These are phyloP conservation scores for Agrypnia vestita DNA, from an alignment of 1,140 invertebrate genomes.

Conservation along the genomic window DNA sequence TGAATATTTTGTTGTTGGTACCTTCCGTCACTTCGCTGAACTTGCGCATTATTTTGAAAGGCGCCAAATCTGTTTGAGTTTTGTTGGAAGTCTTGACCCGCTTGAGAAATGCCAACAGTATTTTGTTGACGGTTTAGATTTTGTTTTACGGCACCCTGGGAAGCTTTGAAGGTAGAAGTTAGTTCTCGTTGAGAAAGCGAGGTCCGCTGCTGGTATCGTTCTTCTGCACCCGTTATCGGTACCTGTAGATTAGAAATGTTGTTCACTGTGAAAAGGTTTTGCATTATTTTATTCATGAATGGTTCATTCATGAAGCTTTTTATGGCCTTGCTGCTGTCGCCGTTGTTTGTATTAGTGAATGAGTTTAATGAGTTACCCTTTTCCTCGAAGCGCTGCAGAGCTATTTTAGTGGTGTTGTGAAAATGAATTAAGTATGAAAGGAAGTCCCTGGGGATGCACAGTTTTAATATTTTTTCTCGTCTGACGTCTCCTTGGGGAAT, in stretches of 20 bases:
- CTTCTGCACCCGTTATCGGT: constrained; percentile 42
- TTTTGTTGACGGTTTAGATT: not conserved
- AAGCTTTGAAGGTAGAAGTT: not conserved
- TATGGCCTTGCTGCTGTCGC: not conserved
- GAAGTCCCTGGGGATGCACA: constrained; percentile 56
- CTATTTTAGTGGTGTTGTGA: constrained; percentile 53
- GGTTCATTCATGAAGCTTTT: constrained; percentile 36
- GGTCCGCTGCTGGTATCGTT: constrained; percentile 38
- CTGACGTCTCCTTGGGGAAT: constrained; percentile 52
- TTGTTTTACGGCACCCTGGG: constrained; percentile 3
- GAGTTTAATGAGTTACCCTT: constrained; percentile 28
- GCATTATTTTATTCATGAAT: constrained; percentile 52
- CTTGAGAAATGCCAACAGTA: not conserved
- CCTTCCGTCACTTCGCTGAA: not conserved
- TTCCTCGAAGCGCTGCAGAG: not conserved
- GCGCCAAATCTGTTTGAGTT: not conserved
- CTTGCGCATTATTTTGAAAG: not conserved
- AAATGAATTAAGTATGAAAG: constrained; percentile 52
- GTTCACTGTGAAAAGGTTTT: constrained; percentile 54
- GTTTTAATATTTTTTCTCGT: constrained; percentile 53
- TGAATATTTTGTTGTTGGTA: constrained; percentile 5
- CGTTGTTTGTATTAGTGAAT: not conserved
- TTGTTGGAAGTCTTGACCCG: not conserved
- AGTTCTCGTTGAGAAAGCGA: constrained; percentile 36
- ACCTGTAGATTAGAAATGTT: constrained; percentile 57